Conservation (phyloP, 2,888 invertebrate species). For the Ecliptopera silaceata region DNA sequence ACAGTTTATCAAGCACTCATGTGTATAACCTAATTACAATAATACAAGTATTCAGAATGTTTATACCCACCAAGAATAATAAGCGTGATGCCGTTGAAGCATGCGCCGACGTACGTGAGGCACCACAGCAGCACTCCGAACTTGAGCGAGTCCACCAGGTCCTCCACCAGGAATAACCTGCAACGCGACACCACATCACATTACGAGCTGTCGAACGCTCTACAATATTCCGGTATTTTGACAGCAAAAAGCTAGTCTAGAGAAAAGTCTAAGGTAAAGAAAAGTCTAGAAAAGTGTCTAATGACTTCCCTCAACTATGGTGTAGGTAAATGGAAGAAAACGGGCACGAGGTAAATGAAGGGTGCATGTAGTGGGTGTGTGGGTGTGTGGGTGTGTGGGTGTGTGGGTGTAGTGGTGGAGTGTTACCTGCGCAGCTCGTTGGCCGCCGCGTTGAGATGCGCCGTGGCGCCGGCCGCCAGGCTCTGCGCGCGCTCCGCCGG, state of each 20-base stretch:
- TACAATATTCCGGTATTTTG: too few relatives aligned
- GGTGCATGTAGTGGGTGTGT: too few relatives aligned
- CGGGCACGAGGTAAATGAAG: too few relatives aligned
- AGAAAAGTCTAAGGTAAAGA: too few relatives aligned
- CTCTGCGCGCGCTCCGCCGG: constrained; percentile 96
- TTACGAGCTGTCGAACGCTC: too few relatives aligned
- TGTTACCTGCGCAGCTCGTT: constrained; percentile 89
- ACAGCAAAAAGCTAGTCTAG: too few relatives aligned
- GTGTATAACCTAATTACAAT: too few relatives aligned
- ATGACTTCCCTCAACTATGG: too few relatives aligned
- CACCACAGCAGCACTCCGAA: constrained; percentile 98
- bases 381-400: not conserved
- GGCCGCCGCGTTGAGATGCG: constrained; percentile 92
- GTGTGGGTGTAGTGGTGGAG: not conserved
- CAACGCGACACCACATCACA: constrained; percentile 26
- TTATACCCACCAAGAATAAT: constrained; percentile 93
- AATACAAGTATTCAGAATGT: too few relatives aligned
- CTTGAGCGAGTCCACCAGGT: constrained; percentile 97
- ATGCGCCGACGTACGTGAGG: constrained; percentile 98
- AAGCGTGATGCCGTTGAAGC: constrained; percentile 99
- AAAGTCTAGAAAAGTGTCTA: too few relatives aligned
- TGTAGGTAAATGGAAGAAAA: too few relatives aligned
- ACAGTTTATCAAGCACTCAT: too few relatives aligned
- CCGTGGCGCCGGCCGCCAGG: constrained; percentile 92
- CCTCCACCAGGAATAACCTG: constrained; percentile 97